Evolutionary conservation across 2,113 vertebrate species (phyloP), one percentile per base, ranked within the genome.

Genomic region (Albula goreensis): DNA sequence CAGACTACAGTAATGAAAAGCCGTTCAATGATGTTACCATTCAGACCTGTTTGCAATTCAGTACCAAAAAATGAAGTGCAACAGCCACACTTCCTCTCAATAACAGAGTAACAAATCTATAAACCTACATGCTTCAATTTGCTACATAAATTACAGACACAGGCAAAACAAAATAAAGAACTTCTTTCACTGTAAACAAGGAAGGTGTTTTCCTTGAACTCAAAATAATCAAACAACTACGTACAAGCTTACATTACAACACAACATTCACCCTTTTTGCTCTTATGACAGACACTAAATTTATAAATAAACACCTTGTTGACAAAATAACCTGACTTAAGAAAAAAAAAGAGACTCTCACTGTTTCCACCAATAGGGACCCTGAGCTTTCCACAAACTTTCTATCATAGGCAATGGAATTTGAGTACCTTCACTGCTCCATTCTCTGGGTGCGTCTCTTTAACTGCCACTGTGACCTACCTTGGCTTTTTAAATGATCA

Each of bases 81-180:
- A 9, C 53, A 12, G 53, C 12, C 53, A 56, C 53, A 56, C 53
- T 56, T 12, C 53, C 7, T 7, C 53, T 1, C 1, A 9, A 56
- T 19, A 13, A 50, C 78, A 80, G n/a, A 81, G 49, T 78, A 51
- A 66, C 66, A 84, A 11, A 53, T 41, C 51, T 31, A 49, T 13
- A 52, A n/a, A 84, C 11, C 41, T 41, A 25, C 78, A 66, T 81
- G 56, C 85, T 50, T 66, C 49, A 49, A 25, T 80, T 51, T 63
- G 78, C 78, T 85, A 85, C 85, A 85, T 63, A 81, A 81, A 50
- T 48, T 60, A 79, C 25, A n/a, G n/a, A n/a, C n/a, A 79, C 1
- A 9, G 53, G 12, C 31, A 48, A 41, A 12, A 78, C 1, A 50
- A 49, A 83, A 63, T 57, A 6, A 31, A 41, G 4, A 17, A 63